Evolutionary conservation across 2,888 invertebrate genomes (phyloP).

Genomic region (Mimas tiliae): DNA sequence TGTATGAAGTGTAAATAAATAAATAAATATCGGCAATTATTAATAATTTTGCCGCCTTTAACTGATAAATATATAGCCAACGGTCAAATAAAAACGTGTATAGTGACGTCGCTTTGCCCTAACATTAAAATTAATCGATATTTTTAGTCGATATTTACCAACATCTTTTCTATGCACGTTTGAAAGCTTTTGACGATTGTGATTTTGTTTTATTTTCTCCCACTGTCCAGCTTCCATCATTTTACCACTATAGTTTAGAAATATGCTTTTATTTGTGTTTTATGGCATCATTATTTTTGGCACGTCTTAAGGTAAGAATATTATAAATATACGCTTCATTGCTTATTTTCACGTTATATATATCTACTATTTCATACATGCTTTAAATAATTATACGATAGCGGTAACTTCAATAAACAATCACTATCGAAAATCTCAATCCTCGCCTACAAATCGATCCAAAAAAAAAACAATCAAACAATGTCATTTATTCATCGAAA

Average conservation of each 20-base stretch:
- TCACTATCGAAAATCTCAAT: no score
- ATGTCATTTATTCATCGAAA: no score
- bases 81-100: constrained; percentile 12
- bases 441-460: no score
- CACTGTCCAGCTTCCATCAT: constrained; percentile 54
- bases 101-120: constrained; percentile 13
- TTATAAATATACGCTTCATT: constrained; percentile 52
- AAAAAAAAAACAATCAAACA: no score
- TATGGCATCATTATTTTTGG: constrained; percentile 55
- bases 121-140: constrained; percentile 28
- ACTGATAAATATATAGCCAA: not conserved
- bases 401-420: no score
- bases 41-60: not conserved
- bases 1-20: no score
- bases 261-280: constrained; percentile 57
- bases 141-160: constrained; percentile 38
- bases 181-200: constrained; percentile 85
- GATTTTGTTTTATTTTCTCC: constrained; percentile 80
- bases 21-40: no score
- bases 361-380: constrained; percentile 73
- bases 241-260: constrained; percentile 53
- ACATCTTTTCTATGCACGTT: constrained; percentile 67
- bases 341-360: constrained; percentile 40
- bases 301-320: constrained; percentile 66
- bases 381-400: constrained; percentile 45